Conservation (phyloP, 2,888 invertebrate genomes). For the Chloromyia formosa region DNA sequence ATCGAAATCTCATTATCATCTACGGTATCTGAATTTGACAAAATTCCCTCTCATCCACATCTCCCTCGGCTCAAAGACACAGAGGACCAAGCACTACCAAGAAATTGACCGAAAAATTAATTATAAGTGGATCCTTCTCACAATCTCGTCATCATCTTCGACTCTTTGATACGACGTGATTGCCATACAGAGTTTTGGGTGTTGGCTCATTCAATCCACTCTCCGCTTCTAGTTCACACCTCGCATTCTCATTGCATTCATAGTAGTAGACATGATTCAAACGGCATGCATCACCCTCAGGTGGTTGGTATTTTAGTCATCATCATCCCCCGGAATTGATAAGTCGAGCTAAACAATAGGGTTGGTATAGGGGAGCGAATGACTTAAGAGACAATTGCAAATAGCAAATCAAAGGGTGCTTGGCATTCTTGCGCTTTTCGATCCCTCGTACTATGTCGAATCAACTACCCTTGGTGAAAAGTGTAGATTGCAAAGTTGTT, state of each 20-base stretch:
- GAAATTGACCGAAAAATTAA: slow-evolving; percentile 31
- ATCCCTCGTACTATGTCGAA: not conserved
- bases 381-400: slow-evolving; percentile 23
- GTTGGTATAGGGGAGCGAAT: not conserved
- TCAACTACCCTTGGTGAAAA: not conserved
- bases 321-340: not conserved
- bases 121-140: slow-evolving; percentile 20
- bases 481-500: not conserved
- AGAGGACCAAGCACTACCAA: not conserved
- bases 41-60: not conserved
- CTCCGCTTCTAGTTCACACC: not conserved
- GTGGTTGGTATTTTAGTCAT: slow-evolving; percentile 7
- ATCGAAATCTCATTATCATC: not conserved
- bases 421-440: not conserved
- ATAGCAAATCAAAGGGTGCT: slow-evolving; percentile 29
- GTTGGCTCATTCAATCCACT: not conserved
- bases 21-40: not conserved
- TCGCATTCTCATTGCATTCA: not conserved
- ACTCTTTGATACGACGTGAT: slow-evolving; percentile 17
- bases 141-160: not conserved
- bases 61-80: not conserved
- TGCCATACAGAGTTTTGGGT: slow-evolving; percentile 7
- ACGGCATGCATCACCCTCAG: slow-evolving; percentile 11
- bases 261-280: not conserved
- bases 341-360: not conserved